These are phyloP conservation scores for Stichodactyla mertensii DNA, from an alignment of 64 coral and sea anemone genomes.

Conservation along the genomic window DNA sequence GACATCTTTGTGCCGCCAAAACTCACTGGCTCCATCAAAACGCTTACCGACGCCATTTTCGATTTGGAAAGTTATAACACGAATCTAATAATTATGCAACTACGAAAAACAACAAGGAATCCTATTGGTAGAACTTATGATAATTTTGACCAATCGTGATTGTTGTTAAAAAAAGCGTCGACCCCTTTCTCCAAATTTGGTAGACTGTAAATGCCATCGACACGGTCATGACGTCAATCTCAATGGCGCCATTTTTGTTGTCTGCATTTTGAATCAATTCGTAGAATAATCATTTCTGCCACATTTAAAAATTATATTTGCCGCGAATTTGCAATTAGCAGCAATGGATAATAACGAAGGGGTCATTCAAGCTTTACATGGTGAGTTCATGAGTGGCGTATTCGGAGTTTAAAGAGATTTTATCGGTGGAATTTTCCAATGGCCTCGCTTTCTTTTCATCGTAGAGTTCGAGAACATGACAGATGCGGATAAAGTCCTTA, in stretches of 20 bases:
- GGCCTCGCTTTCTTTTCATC: slow-evolving; percentile 37
- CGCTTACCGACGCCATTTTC: slow-evolving; percentile 66
- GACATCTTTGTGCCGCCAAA: slow-evolving; percentile 68
- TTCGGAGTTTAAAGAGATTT: background rate
- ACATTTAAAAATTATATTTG: slow-evolving; percentile 29
- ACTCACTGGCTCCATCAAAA: slow-evolving; percentile 16
- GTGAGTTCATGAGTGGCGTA: slow-evolving; percentile 27
- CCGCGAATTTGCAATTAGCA: slow-evolving; percentile 17
- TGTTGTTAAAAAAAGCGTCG: slow-evolving; percentile 7
- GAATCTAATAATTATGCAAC: background rate
- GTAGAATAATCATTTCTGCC: slow-evolving; percentile 14
- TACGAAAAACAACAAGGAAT: background rate
- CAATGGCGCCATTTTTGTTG: slow-evolving; percentile 99
- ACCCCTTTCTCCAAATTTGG: slow-evolving; percentile 29
- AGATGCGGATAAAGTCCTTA: slow-evolving; percentile 75
- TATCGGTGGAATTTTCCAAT: slow-evolving; percentile 4
- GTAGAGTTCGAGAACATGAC: slow-evolving; percentile 95
- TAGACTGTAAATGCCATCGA: slow-evolving; percentile 22
- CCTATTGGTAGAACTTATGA: background rate
- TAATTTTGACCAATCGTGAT: slow-evolving; percentile 31
- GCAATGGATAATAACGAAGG: slow-evolving; percentile 90
- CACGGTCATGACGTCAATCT: slow-evolving; percentile 71
- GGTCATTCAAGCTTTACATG: slow-evolving; percentile 83
- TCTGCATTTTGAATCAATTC: slow-evolving; percentile 35
- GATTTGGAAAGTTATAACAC: background rate